A percentile compares a stretch with the other conserved stretches of the same genome.
phyloP scores from a whole-genome alignment of 2,113 vertebrate genomes.

The Periophthalmus modestus region DNA sequence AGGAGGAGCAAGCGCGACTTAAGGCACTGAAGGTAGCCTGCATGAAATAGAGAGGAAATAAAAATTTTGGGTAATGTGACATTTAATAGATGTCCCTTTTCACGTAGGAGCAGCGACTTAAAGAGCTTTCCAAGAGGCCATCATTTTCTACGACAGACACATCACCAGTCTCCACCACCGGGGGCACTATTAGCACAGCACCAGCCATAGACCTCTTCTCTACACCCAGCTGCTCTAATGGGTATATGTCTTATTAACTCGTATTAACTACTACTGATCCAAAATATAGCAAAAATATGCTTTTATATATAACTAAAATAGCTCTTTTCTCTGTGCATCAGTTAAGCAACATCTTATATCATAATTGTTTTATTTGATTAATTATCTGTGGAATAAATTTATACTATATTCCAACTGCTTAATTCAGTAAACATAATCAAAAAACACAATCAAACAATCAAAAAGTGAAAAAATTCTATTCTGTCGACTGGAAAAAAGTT shows the following conservation, averaged over 20 bases:
- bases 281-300: not conserved
- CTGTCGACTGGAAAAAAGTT: too few species aligned
- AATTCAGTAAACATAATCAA: too few species aligned
- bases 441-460: too few species aligned
- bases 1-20: slow-evolving; percentile 95
- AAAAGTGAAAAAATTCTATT: too few species aligned
- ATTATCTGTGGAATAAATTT: too few species aligned
- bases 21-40: slow-evolving; percentile 92
- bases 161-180: slow-evolving; percentile 91
- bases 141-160: slow-evolving; percentile 92
- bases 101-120: slow-evolving; percentile 91
- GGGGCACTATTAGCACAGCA: slow-evolving; percentile 90
- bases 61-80: not conserved
- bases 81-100: not conserved
- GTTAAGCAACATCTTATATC: too few species aligned
- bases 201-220: slow-evolving; percentile 96
- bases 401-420: too few species aligned
- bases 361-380: too few species aligned
- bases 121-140: slow-evolving; percentile 96
- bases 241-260: slow-evolving; percentile 64
- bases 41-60: not conserved
- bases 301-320: too few species aligned
- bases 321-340: too few species aligned
- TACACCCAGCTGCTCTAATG: slow-evolving; percentile 94
- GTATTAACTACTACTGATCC: not conserved